These are phyloP conservation scores for Drosophila histrio DNA, from an alignment of 2,888 invertebrate species.

Conservation along the genomic window DNA sequence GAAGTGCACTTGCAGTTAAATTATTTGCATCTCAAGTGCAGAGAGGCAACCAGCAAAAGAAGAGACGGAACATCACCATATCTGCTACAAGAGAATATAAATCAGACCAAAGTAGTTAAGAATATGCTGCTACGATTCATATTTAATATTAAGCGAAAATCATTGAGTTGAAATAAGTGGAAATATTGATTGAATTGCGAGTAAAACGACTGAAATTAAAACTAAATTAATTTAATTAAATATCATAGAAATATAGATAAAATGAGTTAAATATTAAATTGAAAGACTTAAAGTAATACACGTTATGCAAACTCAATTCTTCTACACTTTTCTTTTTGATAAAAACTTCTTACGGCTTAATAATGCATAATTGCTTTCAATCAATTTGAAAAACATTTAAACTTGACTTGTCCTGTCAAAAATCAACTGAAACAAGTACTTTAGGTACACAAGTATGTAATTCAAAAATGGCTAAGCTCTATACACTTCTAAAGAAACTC, in stretches of 20 bases:
- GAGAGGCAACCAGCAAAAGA: not conserved
- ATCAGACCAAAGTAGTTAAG: not conserved
- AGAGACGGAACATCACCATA: not conserved
- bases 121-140: not conserved
- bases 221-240: not conserved
- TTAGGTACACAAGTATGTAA: not conserved
- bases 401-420: slow-evolving; percentile 6
- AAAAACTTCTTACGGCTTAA: not conserved
- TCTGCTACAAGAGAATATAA: not conserved
- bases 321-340: not conserved
- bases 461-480: not conserved
- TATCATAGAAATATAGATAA: not conserved
- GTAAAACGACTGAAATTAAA: not conserved
- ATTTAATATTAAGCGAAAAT: not conserved
- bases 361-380: not conserved
- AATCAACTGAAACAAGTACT: not conserved
- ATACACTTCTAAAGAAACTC: slow-evolving; percentile 22
- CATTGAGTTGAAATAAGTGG: not conserved
- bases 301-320: not conserved
- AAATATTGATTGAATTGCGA: not conserved
- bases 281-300: not conserved
- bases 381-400: slow-evolving; percentile 18
- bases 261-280: too few relatives aligned
- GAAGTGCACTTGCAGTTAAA: slow-evolving; percentile 31
- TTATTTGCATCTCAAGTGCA: slow-evolving; percentile 32